Evolutionary conservation across 1,140 invertebrate genomes (phyloP).

Genomic region (Pseudomyrmex concolor): DNA sequence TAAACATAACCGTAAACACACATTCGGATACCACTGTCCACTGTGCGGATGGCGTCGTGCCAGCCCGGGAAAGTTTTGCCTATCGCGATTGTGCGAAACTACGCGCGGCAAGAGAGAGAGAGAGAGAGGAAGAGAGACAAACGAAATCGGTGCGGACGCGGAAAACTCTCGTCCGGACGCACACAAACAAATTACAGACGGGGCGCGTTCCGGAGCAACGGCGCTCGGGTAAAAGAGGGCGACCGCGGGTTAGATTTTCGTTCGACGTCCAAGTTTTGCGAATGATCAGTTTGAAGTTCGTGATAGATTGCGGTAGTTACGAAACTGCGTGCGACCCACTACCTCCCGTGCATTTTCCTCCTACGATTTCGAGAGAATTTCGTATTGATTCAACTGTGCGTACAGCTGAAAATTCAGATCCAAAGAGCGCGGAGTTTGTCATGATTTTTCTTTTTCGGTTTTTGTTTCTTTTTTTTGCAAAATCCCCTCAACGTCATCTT

Average conservation of each 20-base stretch:
- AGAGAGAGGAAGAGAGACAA: background rate
- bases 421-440: background rate
- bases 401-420: background rate
- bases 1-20: constrained; percentile 80
- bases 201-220: constrained; percentile 7
- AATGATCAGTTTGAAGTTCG: constrained; percentile 39
- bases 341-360: background rate
- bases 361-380: background rate
- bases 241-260: background rate
- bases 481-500: too few relatives aligned
- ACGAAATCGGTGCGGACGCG: constrained; percentile 4
- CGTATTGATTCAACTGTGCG: background rate
- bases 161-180: constrained; percentile 21
- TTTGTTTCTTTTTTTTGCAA: too few relatives aligned
- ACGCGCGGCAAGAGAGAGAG: background rate
- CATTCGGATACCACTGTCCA: constrained; percentile 74
- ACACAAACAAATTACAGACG: constrained; percentile 31
- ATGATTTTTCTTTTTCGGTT: background rate
- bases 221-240: background rate
- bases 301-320: constrained; percentile 47
- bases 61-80: constrained; percentile 64
- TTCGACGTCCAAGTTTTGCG: constrained; percentile 40
- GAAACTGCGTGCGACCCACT: background rate
- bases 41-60: constrained; percentile 74
- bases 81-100: constrained; percentile 62